A percentile compares a stretch with the other conserved stretches of the same genome.
Evolutionary conservation across 1,140 invertebrate genomes (phyloP).

Genomic region (Sycophila sp.): DNA sequence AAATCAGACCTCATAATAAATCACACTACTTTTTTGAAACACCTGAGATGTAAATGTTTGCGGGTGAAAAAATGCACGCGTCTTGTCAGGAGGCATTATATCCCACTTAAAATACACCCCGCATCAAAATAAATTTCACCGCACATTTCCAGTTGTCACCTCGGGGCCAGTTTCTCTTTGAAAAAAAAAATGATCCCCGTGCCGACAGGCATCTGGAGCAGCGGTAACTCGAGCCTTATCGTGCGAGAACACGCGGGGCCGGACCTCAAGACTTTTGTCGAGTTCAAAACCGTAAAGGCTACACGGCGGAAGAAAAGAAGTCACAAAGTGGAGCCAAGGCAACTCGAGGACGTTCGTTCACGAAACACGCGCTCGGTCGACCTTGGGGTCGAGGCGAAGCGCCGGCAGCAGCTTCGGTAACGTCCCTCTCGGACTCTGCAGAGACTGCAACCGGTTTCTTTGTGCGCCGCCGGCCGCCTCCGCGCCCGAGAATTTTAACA

Average conservation of each 20-base stretch:
- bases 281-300: not conserved
- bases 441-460: not conserved
- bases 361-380: slow-evolving; percentile 40
- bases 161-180: no score
- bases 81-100: no score
- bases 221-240: not conserved
- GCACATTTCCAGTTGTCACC: no score
- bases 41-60: no score
- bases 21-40: no score
- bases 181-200: no score
- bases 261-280: no score
- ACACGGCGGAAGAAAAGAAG: not conserved
- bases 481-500: not conserved
- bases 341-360: slow-evolving; percentile 59
- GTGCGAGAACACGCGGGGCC: not conserved
- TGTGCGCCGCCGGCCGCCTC: not conserved
- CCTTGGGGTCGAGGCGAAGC: slow-evolving; percentile 47
- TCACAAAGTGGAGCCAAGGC: slow-evolving; percentile 49
- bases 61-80: no score
- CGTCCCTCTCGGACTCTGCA: no score
- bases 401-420: not conserved
- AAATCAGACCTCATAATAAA: no score
- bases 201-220: slow-evolving; percentile 14
- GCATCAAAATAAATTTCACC: no score
- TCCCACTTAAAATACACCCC: no score